Evolutionary conservation across 2,888 invertebrate species (phyloP).

Genomic region (Apomyelois bistriatella): DNA sequence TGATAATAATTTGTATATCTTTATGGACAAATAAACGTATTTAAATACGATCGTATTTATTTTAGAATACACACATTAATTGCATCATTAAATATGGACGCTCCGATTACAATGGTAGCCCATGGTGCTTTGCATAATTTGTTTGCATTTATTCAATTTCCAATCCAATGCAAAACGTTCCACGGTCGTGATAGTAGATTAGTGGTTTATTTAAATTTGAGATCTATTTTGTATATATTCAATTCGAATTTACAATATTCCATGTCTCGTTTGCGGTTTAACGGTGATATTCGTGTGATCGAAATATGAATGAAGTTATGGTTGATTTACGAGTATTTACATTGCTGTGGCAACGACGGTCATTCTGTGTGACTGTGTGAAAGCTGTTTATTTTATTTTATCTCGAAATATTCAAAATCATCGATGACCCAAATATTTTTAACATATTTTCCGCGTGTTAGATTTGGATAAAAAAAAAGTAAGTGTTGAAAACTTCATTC

Average conservation of each 20-base stretch:
- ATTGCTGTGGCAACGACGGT: no score
- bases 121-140: constrained; percentile 7
- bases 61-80: not conserved
- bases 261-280: not conserved
- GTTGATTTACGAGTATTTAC: not conserved
- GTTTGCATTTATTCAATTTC: constrained; percentile 4
- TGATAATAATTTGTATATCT: no score
- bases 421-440: no score
- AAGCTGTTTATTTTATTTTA: no score
- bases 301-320: not conserved
- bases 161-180: not conserved
- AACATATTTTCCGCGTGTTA: no score
- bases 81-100: constrained; percentile 5
- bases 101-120: not conserved
- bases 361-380: no score
- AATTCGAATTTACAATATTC: not conserved
- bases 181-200: not conserved
- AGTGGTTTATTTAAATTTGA: not conserved
- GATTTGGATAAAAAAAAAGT: no score
- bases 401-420: no score
- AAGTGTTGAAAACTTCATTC: no score
- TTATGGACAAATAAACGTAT: not conserved
- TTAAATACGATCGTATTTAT: not conserved
- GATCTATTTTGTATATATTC: not conserved
- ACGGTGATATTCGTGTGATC: not conserved